phyloP scores from a whole-genome alignment of 2,113 vertebrate genomes.

The Callocephalon fimbriatum region DNA sequence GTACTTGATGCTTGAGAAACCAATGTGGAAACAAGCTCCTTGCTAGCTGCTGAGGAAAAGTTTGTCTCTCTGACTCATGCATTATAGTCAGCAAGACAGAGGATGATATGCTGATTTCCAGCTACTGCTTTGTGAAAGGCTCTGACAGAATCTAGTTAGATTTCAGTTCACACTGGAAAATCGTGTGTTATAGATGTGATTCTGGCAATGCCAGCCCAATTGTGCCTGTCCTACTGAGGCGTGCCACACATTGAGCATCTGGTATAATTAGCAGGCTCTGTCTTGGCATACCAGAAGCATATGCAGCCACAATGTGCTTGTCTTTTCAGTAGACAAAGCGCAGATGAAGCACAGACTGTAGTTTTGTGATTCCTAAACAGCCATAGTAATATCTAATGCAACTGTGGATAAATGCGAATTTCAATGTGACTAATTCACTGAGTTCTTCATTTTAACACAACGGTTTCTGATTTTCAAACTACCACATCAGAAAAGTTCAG shows the following conservation, averaged over 20 bases:
- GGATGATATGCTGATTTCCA: accelerated
- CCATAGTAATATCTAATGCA: neutral
- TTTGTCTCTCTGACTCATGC: neutral
- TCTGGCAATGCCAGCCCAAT: accelerated
- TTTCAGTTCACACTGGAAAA: neutral
- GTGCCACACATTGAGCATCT: neutral
- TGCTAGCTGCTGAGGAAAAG: neutral
- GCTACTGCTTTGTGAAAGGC: neutral
- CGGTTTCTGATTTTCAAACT: neutral
- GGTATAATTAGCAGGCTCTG: neutral
- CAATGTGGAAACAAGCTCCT: neutral
- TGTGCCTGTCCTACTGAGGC: neutral
- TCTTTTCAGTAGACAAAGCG: neutral
- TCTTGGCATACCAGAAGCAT: neutral
- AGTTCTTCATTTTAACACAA: neutral
- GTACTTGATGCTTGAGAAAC: neutral
- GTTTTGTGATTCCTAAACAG: neutral
- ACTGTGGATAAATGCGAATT: neutral
- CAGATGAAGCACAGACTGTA: neutral
- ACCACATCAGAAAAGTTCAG: neutral
- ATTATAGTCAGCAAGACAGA: neutral
- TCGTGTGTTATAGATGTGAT: neutral
- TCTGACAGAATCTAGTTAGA: neutral
- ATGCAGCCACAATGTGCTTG: neutral
- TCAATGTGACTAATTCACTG: neutral